Percentiles rank a stretch among this genome's conserved stretches.
phyloP scores from a whole-genome alignment of 2,113 vertebrate genomes.

The Takifugu flavidus region DNA sequence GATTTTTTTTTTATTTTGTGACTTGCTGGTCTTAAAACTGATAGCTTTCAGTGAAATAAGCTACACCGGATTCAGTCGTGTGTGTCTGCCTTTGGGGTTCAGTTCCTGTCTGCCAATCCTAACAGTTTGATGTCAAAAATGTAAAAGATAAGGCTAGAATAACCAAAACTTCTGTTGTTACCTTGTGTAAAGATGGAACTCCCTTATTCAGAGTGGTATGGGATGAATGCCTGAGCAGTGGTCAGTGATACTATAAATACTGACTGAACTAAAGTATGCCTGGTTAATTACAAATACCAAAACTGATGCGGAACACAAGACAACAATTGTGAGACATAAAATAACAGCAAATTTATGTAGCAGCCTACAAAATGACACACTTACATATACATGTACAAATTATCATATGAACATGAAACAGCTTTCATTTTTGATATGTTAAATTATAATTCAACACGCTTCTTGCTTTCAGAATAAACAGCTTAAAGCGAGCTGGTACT shows the following conservation, averaged over 20 bases:
- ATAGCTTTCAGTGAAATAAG: too few relatives aligned
- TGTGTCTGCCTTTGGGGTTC: too few relatives aligned
- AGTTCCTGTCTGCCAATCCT: too few relatives aligned
- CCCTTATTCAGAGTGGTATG: too few relatives aligned
- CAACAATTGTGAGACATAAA: conserved; percentile 23
- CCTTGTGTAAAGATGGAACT: not conserved
- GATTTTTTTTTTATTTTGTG: too few relatives aligned
- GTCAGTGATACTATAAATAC: too few relatives aligned
- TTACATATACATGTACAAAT: conserved; percentile 48
- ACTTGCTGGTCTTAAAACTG: too few relatives aligned
- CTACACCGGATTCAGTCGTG: too few relatives aligned
- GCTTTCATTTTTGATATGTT: conserved; percentile 61
- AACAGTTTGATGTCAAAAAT: too few relatives aligned
- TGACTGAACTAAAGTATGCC: not conserved
- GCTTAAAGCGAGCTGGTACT: conserved; percentile 28
- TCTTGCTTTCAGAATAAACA: conserved; percentile 22
- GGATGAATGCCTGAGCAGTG: too few relatives aligned
- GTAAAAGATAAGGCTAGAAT: too few relatives aligned
- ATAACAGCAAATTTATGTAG: conserved; percentile 32
- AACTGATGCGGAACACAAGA: conserved; percentile 16
- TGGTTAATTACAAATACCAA: conserved; percentile 17
- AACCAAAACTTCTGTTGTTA: not conserved
- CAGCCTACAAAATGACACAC: conserved; percentile 35
- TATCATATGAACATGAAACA: conserved; percentile 39
- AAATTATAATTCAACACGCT: conserved; percentile 30